Evolutionary conservation across 2,797 vertebrate genomes (phyloP), one percentile per base, ranked within the genome.

Genomic region (Hydrolagus colliei): DNA sequence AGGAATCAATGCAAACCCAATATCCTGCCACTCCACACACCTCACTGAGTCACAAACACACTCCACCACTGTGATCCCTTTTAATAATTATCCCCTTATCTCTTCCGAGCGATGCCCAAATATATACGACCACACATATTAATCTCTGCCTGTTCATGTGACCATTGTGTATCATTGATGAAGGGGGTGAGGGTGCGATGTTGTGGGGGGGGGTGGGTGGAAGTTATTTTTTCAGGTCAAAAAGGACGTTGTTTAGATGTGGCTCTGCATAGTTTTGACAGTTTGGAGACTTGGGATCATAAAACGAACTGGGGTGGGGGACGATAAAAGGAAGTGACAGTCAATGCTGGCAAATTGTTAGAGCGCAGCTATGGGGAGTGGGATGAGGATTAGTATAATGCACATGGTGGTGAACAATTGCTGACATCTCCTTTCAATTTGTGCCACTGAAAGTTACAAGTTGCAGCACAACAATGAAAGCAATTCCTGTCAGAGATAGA

Each of bases 331-430:
- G 86, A n/a, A 73, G 63, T 86, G 78, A 80, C 74, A 86, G 86
- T 88, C 65, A 80, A 87, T 87, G 82, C 78, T 82, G 86, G 86
- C 86, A 72, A 41, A 87, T 14, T 14, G 74, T 88, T 86, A 88
- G 87, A 89, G 86, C 85, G 88, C 87, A 86, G 87, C 88, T 86
- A 88, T 78, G 80, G 86, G 87, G 87, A 89, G 87, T 73, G 78
- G 35, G 71, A 32, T 27, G 52, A 27, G 22, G 73, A 86, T 88
- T 79, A 73, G 89, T 68, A 87, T 86, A 86, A 87, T 87, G 76
- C 86, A 79, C 62, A 72, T 79, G 9, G 18, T 86, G 86, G 86
- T 86, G 76, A 78, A 85, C 86, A 86, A 89, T 41, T 89, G 88
- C 89, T 89, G 85, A 72, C 67, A 6, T 59, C 86, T 78, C 86